Evolutionary conservation across 2,113 vertebrate species (phyloP).

Genomic region (Pseudonaja textilis): DNA sequence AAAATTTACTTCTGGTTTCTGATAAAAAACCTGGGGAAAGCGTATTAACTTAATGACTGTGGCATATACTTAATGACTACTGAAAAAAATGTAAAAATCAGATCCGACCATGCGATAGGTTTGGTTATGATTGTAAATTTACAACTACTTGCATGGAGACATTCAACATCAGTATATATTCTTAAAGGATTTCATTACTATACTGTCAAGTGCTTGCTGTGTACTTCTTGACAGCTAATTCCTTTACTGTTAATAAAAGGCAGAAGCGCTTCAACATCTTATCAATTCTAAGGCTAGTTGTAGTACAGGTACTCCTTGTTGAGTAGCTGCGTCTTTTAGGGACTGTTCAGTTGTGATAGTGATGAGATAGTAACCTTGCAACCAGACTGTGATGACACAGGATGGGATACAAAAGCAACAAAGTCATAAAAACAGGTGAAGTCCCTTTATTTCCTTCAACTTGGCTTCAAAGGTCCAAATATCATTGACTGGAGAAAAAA

Average conservation of each 20-base stretch:
- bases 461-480: no score
- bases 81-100: no score
- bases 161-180: background rate
- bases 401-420: no score
- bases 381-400: background rate
- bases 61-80: no score
- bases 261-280: background rate
- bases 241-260: background rate
- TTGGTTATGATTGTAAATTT: no score
- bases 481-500: no score
- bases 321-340: background rate
- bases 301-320: background rate
- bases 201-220: background rate
- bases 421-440: no score
- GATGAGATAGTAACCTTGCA: background rate
- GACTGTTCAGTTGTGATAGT: background rate
- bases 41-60: no score
- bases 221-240: background rate
- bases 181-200: background rate
- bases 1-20: no score
- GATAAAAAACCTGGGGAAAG: no score
- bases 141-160: background rate
- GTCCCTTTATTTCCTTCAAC: no score
- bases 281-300: background rate
- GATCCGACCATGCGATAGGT: no score